Evolutionary conservation across 2,113 vertebrate genomes (phyloP), one percentile per base, ranked within the genome.

Genomic region (Jacana jacana): DNA sequence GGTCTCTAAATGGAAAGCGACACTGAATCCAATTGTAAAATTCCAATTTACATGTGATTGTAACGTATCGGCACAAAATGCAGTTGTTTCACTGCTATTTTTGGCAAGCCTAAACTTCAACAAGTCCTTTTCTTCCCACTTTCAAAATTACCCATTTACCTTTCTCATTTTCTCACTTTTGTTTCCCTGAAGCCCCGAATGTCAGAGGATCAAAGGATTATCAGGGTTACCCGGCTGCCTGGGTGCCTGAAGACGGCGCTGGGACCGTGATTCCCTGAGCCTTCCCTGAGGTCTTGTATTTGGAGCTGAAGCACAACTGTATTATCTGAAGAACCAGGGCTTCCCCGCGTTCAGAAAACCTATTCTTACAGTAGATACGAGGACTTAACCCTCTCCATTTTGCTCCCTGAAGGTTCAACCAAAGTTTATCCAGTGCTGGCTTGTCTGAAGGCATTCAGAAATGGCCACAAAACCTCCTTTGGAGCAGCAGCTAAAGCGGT

Each of bases 381-480:
- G 73, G 83, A 61, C 58, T 93, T 94, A 96, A 96, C 95, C 96
- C 88, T 95, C 94, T 96, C 92, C 6, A 58, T 87, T 96, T 97
- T 93, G 87, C 91, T 93, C 92, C 70, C 84, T 82, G 84, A 96
- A 94, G 94, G 95, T 94, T 94, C 46, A 70, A 63, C 83, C 70
- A 52, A 91, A 93, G 92, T 94, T 95, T 97, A 91, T 88, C 63
- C 84, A 93, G 91, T 4, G 3, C 88, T 92, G 84, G 91, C 70
- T 89, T 92, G 88, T 93, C 92, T 96, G 96, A 80, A 96, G 70
- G 92, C 92, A 92, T 96, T 96, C 96, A 96, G 75, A 87, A 94
- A 92, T 85, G 63, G 66, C 81, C 93, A 96, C 94, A 97, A 96
- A 96, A 81, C 96, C 92, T 94, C 88, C 88, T 89, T 94, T 96